These are phyloP conservation scores for Meloidogyne hapla DNA, from an alignment of 1,140 invertebrate species.

Conservation along the genomic window DNA sequence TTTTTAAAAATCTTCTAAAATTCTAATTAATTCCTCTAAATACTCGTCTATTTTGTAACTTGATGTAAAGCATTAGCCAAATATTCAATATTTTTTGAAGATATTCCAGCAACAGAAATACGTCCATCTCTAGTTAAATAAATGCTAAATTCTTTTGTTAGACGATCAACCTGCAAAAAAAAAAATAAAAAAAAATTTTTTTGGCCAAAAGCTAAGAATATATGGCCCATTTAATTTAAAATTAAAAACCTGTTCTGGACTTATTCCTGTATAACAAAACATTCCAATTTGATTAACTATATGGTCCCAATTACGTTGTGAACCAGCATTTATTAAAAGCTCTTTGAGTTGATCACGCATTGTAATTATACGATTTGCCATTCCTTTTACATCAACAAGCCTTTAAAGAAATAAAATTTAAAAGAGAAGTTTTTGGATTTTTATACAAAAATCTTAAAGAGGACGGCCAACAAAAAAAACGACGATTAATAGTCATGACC, in stretches of 20 bases:
- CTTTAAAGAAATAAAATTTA: no score
- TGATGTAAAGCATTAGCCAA: conserved; percentile 65
- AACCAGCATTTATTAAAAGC: conserved; percentile 82
- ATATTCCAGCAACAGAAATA: conserved; percentile 95
- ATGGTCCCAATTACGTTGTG: conserved; percentile 82
- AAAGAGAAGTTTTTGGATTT: no score
- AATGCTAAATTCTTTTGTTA: conserved; percentile 89
- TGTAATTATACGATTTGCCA: conserved; percentile 94
- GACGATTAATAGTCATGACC: no score
- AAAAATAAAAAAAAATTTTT: no score
- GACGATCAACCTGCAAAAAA: conserved; percentile 75
- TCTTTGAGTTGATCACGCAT: conserved; percentile 77
- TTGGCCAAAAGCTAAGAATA: no score
- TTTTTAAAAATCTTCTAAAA: no score
- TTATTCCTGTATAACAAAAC: conserved; percentile 76
- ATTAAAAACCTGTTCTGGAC: conserved; percentile 74
- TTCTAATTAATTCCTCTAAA: no score
- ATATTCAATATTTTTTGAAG: conserved; percentile 91
- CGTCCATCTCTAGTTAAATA: conserved; percentile 97
- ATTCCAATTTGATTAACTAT: conserved; percentile 83
- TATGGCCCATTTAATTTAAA: neutral
- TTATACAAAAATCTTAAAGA: no score
- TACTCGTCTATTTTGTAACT: conserved; percentile 51
- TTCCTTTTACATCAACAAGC: conserved; percentile 84
- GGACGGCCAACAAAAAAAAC: no score